phyloP scores from a whole-genome alignment of 2,113 vertebrate genomes.

The Baryphthengus martii region DNA sequence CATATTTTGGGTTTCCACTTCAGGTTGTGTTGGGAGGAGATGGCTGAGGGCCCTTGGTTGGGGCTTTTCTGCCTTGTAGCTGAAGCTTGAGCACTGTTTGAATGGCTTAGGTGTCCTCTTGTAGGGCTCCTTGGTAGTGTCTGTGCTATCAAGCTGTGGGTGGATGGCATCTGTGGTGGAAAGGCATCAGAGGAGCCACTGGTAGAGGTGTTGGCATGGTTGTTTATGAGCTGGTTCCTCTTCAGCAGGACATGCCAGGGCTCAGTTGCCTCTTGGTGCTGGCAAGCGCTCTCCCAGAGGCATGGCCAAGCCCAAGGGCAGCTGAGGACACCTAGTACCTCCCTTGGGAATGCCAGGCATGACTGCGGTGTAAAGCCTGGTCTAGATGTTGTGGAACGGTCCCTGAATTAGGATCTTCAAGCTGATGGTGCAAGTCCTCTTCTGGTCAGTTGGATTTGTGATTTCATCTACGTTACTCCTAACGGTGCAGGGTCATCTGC shows the following conservation, averaged over 20 bases:
- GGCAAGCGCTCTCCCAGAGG: not conserved
- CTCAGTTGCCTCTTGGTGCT: not conserved
- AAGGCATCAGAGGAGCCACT: not conserved
- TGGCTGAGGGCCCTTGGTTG: not conserved
- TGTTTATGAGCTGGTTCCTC: not conserved
- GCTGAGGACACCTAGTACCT: not conserved
- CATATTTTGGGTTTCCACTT: not conserved
- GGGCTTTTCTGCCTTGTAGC: not conserved
- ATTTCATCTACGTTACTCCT: not conserved
- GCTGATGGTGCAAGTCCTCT: not conserved
- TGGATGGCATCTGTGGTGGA: not conserved
- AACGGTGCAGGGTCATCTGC: fast-evolving
- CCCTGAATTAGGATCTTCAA: not conserved
- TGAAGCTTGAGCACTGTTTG: fast-evolving
- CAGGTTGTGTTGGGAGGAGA: not conserved
- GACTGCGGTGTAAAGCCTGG: not conserved
- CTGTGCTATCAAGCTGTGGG: fast-evolving
- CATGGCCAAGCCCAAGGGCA: not conserved
- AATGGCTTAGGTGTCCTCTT: not conserved
- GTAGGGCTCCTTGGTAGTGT: not conserved
- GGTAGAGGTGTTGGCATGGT: not conserved
- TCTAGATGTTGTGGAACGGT: not conserved
- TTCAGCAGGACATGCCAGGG: not conserved
- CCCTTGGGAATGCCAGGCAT: not conserved
- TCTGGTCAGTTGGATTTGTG: not conserved